These are phyloP conservation scores for Nerophis lumbriciformis DNA, from an alignment of 2,113 vertebrate genomes.

Conservation along the genomic window DNA sequence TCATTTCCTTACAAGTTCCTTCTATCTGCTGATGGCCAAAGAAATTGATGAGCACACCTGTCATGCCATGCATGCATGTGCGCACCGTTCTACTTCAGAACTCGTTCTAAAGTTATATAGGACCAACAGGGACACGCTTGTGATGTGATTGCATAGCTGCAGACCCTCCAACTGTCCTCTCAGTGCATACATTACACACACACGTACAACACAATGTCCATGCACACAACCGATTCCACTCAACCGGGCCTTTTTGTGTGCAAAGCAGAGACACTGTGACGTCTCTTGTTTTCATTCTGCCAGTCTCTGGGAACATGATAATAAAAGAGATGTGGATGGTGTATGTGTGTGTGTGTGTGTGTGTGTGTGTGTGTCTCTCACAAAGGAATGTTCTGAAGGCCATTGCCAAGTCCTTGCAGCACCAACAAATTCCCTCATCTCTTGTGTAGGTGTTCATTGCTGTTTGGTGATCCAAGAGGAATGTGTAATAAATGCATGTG, in stretches of 20 bases:
- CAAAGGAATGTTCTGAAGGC: constrained; percentile 32
- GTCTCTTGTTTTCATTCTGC: constrained; percentile 4
- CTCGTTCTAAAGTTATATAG: too few species aligned
- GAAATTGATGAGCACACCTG: too few species aligned
- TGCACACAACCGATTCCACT: constrained; percentile 6
- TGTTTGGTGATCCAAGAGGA: neutral
- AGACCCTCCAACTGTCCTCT: constrained; percentile 12
- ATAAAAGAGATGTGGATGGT: constrained; percentile 34
- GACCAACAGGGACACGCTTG: constrained; percentile 13
- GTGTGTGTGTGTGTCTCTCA: constrained; percentile 9
- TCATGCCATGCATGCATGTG: too few species aligned
- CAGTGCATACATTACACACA: neutral
- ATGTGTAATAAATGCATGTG: constrained; percentile 5
- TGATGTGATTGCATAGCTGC: neutral
- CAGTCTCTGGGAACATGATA: constrained; percentile 31
- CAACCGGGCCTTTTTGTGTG: constrained; percentile 2
- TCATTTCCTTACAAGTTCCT: too few species aligned
- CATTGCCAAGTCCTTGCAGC: constrained; percentile 33
- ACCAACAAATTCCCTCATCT: constrained; percentile 19
- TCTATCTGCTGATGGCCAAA: too few species aligned
- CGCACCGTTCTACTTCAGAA: too few species aligned
- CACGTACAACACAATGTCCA: neutral
- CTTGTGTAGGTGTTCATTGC: neutral
- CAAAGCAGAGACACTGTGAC: constrained; percentile 7
- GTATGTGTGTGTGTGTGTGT: constrained; percentile 1